These are phyloP conservation scores for Microctonus brassicae DNA, from an alignment of 2,888 invertebrate genomes.

Conservation along the genomic window DNA sequence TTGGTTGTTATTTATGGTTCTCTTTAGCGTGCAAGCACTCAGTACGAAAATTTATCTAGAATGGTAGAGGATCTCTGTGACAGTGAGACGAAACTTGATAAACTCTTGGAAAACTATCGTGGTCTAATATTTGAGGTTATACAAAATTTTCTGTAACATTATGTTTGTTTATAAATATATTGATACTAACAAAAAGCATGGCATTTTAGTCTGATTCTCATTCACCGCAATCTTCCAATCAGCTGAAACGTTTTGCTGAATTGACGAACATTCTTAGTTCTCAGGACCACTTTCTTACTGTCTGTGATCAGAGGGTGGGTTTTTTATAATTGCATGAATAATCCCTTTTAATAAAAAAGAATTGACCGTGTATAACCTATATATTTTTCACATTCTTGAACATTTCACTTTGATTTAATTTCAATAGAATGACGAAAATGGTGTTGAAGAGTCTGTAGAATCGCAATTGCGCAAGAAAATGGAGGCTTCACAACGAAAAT, in stretches of 20 bases:
- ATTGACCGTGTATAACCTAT: neutral
- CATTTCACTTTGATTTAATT: neutral
- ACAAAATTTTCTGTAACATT: slow-evolving; percentile 28
- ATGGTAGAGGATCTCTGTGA: slow-evolving; percentile 80
- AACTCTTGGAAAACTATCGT: slow-evolving; percentile 71
- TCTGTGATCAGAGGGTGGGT: slow-evolving; percentile 56
- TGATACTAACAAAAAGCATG: slow-evolving; percentile 49
- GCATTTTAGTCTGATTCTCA: slow-evolving; percentile 69
- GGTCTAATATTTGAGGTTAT: slow-evolving; percentile 61
- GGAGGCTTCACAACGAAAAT: slow-evolving; percentile 75
- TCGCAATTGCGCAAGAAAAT: slow-evolving; percentile 75
- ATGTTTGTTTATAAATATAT: slow-evolving; percentile 16
- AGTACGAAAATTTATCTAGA: slow-evolving; percentile 75
- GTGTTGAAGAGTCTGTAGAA: slow-evolving; percentile 70
- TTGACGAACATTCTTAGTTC: slow-evolving; percentile 55
- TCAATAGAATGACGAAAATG: slow-evolving; percentile 53
- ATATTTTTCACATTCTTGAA: slow-evolving; percentile 8
- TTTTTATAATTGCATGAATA: slow-evolving; percentile 5
- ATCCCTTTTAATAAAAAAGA: neutral
- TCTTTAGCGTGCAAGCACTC: slow-evolving; percentile 63
- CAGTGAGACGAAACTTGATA: slow-evolving; percentile 78
- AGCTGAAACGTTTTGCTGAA: slow-evolving; percentile 56
- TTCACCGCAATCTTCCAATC: slow-evolving; percentile 71
- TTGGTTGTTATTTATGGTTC: neutral
- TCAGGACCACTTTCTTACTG: slow-evolving; percentile 55